Conservation (phyloP, 2,797 vertebrate genomes). For the Delichon dasypus region DNA sequence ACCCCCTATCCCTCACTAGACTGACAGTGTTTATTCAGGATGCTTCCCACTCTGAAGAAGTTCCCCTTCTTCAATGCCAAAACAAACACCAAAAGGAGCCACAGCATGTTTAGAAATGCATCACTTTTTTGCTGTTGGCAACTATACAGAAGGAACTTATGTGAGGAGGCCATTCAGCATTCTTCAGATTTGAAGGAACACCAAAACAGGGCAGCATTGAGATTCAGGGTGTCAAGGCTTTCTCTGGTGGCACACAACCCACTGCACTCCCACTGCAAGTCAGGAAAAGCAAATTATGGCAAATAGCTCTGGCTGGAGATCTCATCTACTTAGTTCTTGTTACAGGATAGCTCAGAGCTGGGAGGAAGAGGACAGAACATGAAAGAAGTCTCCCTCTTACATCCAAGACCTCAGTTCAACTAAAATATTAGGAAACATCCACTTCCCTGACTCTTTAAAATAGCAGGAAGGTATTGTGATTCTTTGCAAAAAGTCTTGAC, state of each 20-base stretch:
- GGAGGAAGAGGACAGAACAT: neutral
- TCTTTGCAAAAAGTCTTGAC: neutral
- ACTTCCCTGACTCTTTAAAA: neutral
- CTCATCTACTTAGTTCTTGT: neutral
- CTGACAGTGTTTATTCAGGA: neutral
- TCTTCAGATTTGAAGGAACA: neutral
- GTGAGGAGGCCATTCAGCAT: neutral
- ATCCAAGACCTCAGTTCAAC: neutral
- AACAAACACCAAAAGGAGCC: constrained; percentile 19
- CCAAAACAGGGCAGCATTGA: constrained; percentile 5
- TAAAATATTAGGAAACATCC: neutral
- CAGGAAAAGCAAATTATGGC: neutral
- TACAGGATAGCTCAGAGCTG: neutral
- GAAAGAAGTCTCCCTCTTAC: neutral
- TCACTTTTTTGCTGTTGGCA: neutral
- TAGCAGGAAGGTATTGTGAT: neutral
- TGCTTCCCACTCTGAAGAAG: neutral
- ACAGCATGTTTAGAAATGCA: constrained; percentile 1
- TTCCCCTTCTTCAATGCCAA: neutral
- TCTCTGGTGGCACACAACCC: neutral
- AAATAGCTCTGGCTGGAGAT: neutral
- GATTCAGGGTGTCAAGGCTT: neutral
- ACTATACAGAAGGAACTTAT: neutral
- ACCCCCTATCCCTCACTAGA: neutral
- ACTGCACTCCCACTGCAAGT: neutral